A percentile compares a stretch with the other conserved stretches of the same genome.
Conservation (phyloP, 2,113 vertebrate genomes). For the Colius striatus region DNA sequence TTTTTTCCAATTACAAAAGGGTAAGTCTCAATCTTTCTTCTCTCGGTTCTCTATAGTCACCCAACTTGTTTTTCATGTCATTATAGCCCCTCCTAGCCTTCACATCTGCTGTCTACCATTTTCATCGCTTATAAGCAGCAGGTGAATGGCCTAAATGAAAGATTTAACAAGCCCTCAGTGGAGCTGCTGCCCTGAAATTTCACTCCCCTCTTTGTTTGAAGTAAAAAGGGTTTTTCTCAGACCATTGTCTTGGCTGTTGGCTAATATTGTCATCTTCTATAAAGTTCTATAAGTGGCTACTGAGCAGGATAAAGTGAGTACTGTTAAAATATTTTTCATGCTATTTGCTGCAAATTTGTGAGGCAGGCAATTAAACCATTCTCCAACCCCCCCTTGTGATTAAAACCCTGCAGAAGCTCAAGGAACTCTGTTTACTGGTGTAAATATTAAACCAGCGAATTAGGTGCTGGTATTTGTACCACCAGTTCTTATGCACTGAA, state of each 20-base stretch:
- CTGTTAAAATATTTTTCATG: conserved; percentile 48
- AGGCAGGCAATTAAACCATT: background rate
- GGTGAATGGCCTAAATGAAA: conserved; percentile 71
- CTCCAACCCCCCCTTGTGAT: background rate
- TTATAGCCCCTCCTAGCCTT: conserved; percentile 73
- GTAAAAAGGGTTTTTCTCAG: background rate
- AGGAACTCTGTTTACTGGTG: background rate
- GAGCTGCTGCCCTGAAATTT: conserved; percentile 63
- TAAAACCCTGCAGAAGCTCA: background rate
- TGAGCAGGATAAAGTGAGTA: background rate
- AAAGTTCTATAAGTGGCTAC: background rate
- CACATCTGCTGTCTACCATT: conserved; percentile 72
- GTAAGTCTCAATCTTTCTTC: conserved; percentile 1
- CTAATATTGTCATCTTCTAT: conserved; percentile 5
- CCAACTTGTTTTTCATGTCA: conserved; percentile 59
- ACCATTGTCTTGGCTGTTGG: background rate
- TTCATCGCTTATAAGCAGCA: conserved; percentile 72
- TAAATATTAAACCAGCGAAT: background rate
- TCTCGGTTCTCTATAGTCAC: conserved; percentile 13
- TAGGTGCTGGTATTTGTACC: background rate
- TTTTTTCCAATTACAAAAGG: conserved; percentile 28
- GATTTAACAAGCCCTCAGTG: conserved; percentile 70
- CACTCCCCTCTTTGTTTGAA: conserved; percentile 44
- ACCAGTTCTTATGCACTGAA: background rate
- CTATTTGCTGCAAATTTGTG: background rate